Conservation (phyloP, 35 echinoderm and acorn worm species). For the Apostichopus californicus region DNA sequence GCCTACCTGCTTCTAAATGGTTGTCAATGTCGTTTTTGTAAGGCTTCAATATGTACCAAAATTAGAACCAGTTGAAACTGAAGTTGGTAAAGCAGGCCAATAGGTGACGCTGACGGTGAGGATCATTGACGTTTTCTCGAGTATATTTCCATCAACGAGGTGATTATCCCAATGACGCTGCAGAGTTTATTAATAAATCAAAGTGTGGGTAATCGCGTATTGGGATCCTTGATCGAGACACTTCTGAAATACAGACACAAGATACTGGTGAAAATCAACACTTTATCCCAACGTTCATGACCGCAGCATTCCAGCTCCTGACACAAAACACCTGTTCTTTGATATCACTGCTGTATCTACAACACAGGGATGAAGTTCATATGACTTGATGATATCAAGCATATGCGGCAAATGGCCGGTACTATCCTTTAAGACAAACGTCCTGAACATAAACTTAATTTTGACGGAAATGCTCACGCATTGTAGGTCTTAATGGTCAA, state of each 20-base stretch:
- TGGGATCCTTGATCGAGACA: neutral
- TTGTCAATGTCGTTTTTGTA: no score
- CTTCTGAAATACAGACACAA: neutral
- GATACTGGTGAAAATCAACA: neutral
- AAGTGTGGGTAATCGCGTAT: neutral
- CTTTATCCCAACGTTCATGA: constrained; percentile 18
- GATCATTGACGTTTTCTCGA: neutral
- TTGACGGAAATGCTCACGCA: neutral
- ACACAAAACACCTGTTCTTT: constrained; percentile 32
- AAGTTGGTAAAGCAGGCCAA: neutral
- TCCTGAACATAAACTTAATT: no score
- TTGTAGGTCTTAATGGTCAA: neutral
- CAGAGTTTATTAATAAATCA: neutral
- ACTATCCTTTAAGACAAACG: no score
- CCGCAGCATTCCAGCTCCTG: constrained; percentile 33
- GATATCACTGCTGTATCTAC: neutral
- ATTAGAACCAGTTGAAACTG: neutral
- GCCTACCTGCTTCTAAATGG: no score
- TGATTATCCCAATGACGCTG: neutral
- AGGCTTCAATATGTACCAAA: no score
- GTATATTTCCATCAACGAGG: constrained; percentile 16
- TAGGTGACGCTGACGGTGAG: neutral
- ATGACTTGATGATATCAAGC: no score
- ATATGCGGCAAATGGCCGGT: no score
- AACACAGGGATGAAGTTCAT: no score